Base-by-base conservation (phyloP, 2,797 vertebrate genomes). In the Pteropus rufus region DNA sequence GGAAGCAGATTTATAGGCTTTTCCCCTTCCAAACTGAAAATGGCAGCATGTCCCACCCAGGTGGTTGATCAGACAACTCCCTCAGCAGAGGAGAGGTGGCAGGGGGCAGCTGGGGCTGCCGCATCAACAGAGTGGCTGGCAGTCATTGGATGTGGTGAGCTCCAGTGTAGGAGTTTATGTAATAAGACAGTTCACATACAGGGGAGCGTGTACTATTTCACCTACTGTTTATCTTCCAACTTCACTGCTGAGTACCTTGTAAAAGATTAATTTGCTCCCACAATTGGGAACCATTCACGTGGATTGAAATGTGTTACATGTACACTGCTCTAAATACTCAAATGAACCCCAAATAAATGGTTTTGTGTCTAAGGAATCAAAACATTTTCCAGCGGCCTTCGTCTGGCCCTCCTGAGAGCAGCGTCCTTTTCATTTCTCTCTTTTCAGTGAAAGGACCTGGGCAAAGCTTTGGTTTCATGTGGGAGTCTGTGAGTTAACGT, bases 291-390 rank as follows among this genome's bases (percentile, higher is more conserved):
- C 94, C 56, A 67, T 81, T 96, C 97, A 44, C 49, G 82, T 81
- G n/a, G 91, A 67, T 88, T 70, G 92, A 97, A 95, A 91, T 77
- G 94, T 67, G 79, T 93, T 73, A 39, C 64, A 24, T 85, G 82
- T 82, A 72, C 56, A n/a, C 46, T 44, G 88, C 94, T 95, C 31
- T 91, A 97, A 94, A 88, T 96, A 82, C 96, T 36, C 96, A 96
- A 98, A 94, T 16, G 91, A 95, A 83, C 69, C 96, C 60, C 73
- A 97, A 97, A 94, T 97, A 97, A 98, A 76, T 89, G 87, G 89
- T 95, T 98, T 97, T 97, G 95, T 97, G 91, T 95, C 69, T 80
- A 93, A 97, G 96, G 89, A 90, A 98, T 98, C 97, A 97, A 98
- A 98, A 94, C 86, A 82, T 87, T 73, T 95, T 94, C 64, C 23